Base-by-base conservation (phyloP, 1,140 invertebrate species). In the Cydia strobilella region DNA sequence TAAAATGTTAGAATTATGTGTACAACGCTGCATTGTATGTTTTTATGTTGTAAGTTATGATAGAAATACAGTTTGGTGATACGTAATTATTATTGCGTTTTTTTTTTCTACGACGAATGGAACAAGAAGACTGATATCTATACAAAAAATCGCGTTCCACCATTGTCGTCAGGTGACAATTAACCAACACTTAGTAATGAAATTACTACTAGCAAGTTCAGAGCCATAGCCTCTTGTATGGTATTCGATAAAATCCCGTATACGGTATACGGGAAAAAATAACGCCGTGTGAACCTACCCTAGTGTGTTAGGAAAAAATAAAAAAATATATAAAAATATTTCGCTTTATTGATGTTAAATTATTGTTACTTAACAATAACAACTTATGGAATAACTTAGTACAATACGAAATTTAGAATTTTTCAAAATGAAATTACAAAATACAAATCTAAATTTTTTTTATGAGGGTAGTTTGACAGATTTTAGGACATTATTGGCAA, bases 291-390 rank as follows among this genome's bases (percentile, higher is more conserved):
- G n/a, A n/a, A n/a, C n/a, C n/a, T n/a, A n/a, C 77, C 7, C 6
- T 6, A 59, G 9, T 0, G 9, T 59, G 10, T 10, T 35, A 13
- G 63, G 27, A 15, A 39, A 69, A 83, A 72, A 83, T 62, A 77
- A 76, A 74, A 45, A 78, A 82, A 76, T 84, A 80, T 88, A 89
- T 84, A 89, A 90, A 90, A 90, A 90, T 89, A 90, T 87, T 86
- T 89, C 77, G 77, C 85, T 90, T 89, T 86, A 87, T 84, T 88
- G 78, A 82, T 84, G 80, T 88, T 86, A 88, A 87, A 78, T 79
- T 86, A 82, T 79, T 77, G 80, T 84, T 82, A 84, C 81, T 84
- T 86, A 86, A 82, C 75, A 84, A 86, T 86, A 88, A 89, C 84
- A 90, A 88, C 76, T 84, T 78, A 82, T 80, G 74, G 78, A 73